Evolutionary conservation across 2,888 invertebrate species (phyloP).

Genomic region (Epistrophe eligans): DNA sequence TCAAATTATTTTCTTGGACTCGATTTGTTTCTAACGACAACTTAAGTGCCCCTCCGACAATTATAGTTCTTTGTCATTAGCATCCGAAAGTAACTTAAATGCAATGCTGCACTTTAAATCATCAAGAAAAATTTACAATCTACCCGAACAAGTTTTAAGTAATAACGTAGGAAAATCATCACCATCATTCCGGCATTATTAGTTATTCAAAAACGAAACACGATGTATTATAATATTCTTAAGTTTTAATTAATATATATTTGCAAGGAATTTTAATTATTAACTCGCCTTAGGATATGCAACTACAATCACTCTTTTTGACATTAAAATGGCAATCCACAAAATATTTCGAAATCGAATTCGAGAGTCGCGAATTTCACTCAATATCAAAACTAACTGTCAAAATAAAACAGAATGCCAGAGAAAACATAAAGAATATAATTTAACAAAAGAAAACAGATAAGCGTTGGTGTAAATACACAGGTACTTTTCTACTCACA

Average conservation of each 20-base stretch:
- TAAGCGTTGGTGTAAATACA: slow-evolving; percentile 34
- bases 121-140: not conserved
- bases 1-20: too few species aligned
- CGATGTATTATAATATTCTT: not conserved
- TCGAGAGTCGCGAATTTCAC: slow-evolving; percentile 14
- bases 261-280: not conserved
- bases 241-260: not conserved
- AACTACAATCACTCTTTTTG: not conserved
- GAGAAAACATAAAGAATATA: not conserved
- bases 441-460: slow-evolving; percentile 15
- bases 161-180: not conserved
- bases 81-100: not conserved
- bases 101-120: not conserved
- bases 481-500: not conserved
- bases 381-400: slow-evolving; percentile 11
- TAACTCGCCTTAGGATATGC: slow-evolving; percentile 12
- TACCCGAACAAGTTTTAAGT: not conserved
- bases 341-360: slow-evolving; percentile 10
- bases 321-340: not conserved
- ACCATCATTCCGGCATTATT: not conserved
- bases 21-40: too few species aligned
- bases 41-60: too few species aligned
- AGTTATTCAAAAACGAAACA: not conserved
- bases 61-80: too few species aligned
- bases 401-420: slow-evolving; percentile 10